Conservation (phyloP, 2,797 vertebrate species). For the Clamator glandarius region DNA sequence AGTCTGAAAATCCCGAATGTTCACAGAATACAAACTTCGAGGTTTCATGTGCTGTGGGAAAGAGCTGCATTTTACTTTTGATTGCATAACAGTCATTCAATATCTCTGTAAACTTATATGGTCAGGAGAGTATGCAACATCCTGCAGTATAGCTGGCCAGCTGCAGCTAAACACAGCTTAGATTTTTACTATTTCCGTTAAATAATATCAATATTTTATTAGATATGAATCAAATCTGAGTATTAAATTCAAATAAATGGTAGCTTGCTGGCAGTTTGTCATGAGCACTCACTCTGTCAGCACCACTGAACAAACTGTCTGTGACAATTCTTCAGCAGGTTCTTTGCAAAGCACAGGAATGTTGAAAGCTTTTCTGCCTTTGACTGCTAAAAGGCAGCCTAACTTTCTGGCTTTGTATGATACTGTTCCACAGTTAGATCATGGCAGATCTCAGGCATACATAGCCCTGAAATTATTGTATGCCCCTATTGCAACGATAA, state of each 20-base stretch:
- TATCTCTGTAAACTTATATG: neutral
- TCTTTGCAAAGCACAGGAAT: neutral
- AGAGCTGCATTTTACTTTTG: neutral
- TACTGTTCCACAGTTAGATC: no score
- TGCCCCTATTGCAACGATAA: neutral
- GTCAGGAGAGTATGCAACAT: neutral
- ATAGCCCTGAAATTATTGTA: neutral
- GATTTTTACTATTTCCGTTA: neutral
- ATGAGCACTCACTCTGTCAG: neutral
- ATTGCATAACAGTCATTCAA: fast-evolving
- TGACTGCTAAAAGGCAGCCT: neutral
- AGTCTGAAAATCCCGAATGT: neutral
- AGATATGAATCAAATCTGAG: neutral
- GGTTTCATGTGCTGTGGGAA: neutral
- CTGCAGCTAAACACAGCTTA: neutral
- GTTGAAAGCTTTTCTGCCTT: neutral
- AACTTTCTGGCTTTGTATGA: neutral
- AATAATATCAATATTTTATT: neutral
- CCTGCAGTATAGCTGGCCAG: neutral
- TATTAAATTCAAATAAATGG: neutral
- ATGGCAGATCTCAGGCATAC: neutral
- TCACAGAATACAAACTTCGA: neutral
- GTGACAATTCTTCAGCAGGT: neutral
- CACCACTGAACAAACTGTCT: neutral
- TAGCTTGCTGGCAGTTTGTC: neutral